Evolutionary conservation across 2,888 invertebrate genomes (phyloP), one percentile per base, ranked within the genome.

Genomic region (Gymnocheta viridis): DNA sequence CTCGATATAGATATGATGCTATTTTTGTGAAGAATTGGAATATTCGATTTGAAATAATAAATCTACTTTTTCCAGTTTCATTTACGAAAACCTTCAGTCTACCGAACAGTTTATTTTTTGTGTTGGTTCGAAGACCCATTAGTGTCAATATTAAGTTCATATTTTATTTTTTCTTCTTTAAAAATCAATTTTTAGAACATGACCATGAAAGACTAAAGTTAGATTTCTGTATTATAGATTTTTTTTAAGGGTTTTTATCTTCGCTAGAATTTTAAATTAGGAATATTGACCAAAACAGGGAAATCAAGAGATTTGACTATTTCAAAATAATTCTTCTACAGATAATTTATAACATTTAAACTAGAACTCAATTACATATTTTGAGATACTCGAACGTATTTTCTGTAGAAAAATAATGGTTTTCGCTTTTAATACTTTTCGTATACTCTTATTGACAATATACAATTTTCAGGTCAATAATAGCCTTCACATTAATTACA

Each of bases 361-460:
- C 32, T 5, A 4, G 32, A 32, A 32, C 32, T 32, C 32, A 32
- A 32, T 5, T 5, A 32, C 4, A 32, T 4, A 4, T 32, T 32
- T 32, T 7, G 32, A 32, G 7, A 32, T 5, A 32, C 32, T 4
- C 32, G 7, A 32, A 5, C 4, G 12, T 14, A 14, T 41, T 38
- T n/a, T 56, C 7, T 4, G 7, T 51, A 44, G 17, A 44, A n/a
- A 41, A 41, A 41, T 35, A 79, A 77, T 82, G 78, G 76, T 82
- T 78, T 78, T 82, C 74, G 82, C 82, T 83, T 78, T 32, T 35
- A 27, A 12, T 62, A 38, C 4, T 32, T 2, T 12, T 56, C 17
- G 29, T 56, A n/a, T 56, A 17, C 9, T 6, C 38, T 67, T 60
- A 19, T 60, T 47, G 51, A 14, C 29, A 54, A 35, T 77, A 73